Percentiles rank a stretch among this genome's conserved stretches.
Conservation (phyloP, 1,140 invertebrate species). For the Pachypeltis micranthus region DNA sequence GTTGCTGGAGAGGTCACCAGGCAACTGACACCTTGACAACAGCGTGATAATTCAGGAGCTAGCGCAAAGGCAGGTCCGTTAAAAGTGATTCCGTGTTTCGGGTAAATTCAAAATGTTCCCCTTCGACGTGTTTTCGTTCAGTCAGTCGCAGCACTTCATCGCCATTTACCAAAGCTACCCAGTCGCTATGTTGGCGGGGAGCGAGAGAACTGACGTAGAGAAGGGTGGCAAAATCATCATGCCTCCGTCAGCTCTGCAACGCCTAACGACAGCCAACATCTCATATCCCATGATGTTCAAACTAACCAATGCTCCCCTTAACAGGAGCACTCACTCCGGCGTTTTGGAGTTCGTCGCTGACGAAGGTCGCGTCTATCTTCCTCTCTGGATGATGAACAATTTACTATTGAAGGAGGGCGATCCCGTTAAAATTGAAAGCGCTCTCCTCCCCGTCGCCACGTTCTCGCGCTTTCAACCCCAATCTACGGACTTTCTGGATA, state of each 20-base stretch:
- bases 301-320: conserved; percentile 75
- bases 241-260: conserved; percentile 89
- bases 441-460: conserved; percentile 83
- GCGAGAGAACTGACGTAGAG: conserved; percentile 87
- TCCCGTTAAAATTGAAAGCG: conserved; percentile 79
- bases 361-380: conserved; percentile 50
- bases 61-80: no score
- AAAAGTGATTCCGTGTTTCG: no score
- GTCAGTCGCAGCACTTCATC: conserved; percentile 49
- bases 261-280: conserved; percentile 88
- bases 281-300: conserved; percentile 99
- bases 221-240: conserved; percentile 60
- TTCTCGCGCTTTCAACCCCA: conserved; percentile 98
- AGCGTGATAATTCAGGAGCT: no score
- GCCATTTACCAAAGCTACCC: conserved; percentile 81
- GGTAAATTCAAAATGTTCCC: no score
- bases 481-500: conserved; percentile 90
- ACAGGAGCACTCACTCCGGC: conserved; percentile 87
- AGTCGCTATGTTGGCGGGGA: conserved; percentile 88
- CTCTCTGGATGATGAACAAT: conserved; percentile 91
- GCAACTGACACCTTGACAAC: no score
- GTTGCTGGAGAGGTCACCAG: no score
- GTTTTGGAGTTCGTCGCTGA: conserved; percentile 98
- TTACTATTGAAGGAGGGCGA: conserved; percentile 83
- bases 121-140: conserved; percentile 72